phyloP scores from a whole-genome alignment of 2,797 vertebrate species.

The Decapterus maruadsi region DNA sequence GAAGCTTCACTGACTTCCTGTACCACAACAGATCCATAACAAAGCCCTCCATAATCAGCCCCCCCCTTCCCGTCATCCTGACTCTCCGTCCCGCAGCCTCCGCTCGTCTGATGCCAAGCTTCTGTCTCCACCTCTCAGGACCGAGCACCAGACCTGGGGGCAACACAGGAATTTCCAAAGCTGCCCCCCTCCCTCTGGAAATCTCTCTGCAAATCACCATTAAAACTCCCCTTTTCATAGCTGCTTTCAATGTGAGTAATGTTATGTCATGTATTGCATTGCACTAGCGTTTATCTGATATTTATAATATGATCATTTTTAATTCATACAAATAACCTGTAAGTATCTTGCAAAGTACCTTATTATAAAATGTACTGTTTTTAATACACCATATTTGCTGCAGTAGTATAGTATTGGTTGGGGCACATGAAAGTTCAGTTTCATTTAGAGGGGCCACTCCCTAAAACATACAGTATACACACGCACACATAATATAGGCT shows the following conservation, averaged over 20 bases:
- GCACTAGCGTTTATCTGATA: too few relatives aligned
- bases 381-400: too few relatives aligned
- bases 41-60: not conserved
- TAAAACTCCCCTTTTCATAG: not conserved
- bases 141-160: not conserved
- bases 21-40: not conserved
- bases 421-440: conserved; percentile 27
- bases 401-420: not conserved
- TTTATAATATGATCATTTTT: too few relatives aligned
- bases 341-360: too few relatives aligned
- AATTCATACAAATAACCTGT: too few relatives aligned
- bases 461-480: not conserved
- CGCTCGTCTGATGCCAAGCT: not conserved
- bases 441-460: conserved; percentile 21
- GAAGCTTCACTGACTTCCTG: not conserved
- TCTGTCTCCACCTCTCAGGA: not conserved
- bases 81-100: not conserved
- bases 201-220: not conserved
- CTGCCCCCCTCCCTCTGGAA: not conserved
- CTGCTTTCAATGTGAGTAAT: too few relatives aligned
- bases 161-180: not conserved
- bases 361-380: too few relatives aligned
- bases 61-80: too few relatives aligned
- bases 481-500: too few relatives aligned
- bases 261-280: not conserved